These are phyloP conservation scores for Xanthorhoe spadicearia DNA, from an alignment of 2,888 invertebrate genomes.

Conservation along the genomic window DNA sequence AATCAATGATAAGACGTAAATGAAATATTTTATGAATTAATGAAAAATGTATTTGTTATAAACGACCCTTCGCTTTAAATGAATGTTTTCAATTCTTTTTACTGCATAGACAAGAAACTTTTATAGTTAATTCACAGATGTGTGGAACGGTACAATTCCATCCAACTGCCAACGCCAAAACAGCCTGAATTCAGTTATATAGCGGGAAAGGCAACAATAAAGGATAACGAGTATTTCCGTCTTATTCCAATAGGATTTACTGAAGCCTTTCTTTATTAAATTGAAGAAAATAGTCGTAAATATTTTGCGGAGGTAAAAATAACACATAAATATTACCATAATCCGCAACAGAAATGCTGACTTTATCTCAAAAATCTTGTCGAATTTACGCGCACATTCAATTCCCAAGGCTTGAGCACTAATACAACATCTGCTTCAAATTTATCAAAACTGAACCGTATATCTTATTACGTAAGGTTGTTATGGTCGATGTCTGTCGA, in stretches of 20 bases:
- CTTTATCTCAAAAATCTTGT: slow-evolving; percentile 50
- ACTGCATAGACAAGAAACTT: background rate
- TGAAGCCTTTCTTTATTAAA: slow-evolving; percentile 19
- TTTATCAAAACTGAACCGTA: slow-evolving; percentile 35
- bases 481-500: slow-evolving; percentile 16
- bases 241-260: slow-evolving; percentile 17
- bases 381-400: slow-evolving; percentile 55
- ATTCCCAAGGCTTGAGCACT: slow-evolving; percentile 43
- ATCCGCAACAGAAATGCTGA: slow-evolving; percentile 37
- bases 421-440: slow-evolving; percentile 17
- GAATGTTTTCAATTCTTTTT: background rate
- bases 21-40: too few species aligned
- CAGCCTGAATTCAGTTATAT: slow-evolving; percentile 2
- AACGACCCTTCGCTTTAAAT: too few species aligned
- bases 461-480: slow-evolving; percentile 21
- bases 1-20: too few species aligned
- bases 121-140: background rate
- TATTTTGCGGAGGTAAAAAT: slow-evolving; percentile 17
- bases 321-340: slow-evolving; percentile 25
- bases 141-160: background rate
- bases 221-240: slow-evolving; percentile 17
- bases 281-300: slow-evolving; percentile 18
- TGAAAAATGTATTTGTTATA: too few species aligned
- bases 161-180: background rate
- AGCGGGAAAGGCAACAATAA: slow-evolving; percentile 3